These are phyloP conservation scores for Sphaerophoria taeniata DNA, from an alignment of 2,888 invertebrate species.

Conservation along the genomic window DNA sequence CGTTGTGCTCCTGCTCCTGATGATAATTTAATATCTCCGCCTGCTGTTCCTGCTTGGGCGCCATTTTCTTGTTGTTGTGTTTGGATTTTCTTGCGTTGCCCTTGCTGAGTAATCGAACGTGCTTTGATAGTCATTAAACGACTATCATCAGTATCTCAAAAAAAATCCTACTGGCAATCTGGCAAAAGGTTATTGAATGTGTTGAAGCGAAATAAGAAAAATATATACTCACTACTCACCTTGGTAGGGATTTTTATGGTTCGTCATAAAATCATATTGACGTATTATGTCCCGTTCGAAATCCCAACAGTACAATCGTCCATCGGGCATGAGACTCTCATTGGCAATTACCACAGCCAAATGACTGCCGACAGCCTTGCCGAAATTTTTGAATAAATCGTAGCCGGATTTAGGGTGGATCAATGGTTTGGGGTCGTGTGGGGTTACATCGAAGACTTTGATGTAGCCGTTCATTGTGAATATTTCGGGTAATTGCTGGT, in stretches of 20 bases:
- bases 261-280: conserved; percentile 86
- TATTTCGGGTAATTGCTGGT: conserved; percentile 91
- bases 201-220: conserved; percentile 1
- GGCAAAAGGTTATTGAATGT: conserved; percentile 21
- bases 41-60: neutral
- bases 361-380: conserved; percentile 93
- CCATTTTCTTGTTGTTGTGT: conserved; percentile 72
- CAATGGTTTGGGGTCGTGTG: conserved; percentile 92
- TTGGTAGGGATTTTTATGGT: conserved; percentile 56
- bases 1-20: conserved; percentile 21
- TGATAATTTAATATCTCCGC: conserved; percentile 37
- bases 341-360: conserved; percentile 93
- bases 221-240: conserved; percentile 58
- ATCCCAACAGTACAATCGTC: conserved; percentile 95
- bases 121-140: conserved; percentile 90
- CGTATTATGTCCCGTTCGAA: conserved; percentile 92
- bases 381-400: conserved; percentile 93
- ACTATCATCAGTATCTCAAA: too few species aligned
- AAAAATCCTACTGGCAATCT: too few species aligned
- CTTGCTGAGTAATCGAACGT: conserved; percentile 83
- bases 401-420: conserved; percentile 91
- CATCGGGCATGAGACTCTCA: conserved; percentile 91
- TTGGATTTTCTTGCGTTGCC: conserved; percentile 74
- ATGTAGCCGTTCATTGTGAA: conserved; percentile 95
- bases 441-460: conserved; percentile 95